Evolutionary conservation across 1,140 invertebrate species (phyloP).

Genomic region (Leptinotarsa undecemlineata): DNA sequence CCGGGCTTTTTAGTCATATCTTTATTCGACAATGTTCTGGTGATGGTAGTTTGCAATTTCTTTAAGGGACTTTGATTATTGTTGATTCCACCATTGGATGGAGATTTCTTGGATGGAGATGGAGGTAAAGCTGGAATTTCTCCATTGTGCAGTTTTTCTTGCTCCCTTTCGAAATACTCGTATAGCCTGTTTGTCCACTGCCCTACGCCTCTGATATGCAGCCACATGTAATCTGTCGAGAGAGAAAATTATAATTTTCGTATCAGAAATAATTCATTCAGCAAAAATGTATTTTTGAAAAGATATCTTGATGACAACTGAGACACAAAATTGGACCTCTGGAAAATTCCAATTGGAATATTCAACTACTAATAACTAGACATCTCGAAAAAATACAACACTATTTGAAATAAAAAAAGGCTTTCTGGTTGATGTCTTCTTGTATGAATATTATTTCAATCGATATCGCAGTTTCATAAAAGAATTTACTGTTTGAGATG

Average conservation of each 20-base stretch:
- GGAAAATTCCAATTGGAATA: too few relatives aligned
- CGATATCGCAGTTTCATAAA: too few relatives aligned
- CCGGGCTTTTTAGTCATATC: constrained; percentile 55
- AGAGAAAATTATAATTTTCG: too few relatives aligned
- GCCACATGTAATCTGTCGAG: constrained; percentile 80
- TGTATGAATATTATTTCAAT: too few relatives aligned
- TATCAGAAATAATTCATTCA: too few relatives aligned
- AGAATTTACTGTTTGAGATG: too few relatives aligned
- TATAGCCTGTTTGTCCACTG: constrained; percentile 93
- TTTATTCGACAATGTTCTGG: constrained; percentile 59
- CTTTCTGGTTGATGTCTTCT: too few relatives aligned
- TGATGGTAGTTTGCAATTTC: constrained; percentile 59
- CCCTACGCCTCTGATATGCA: constrained; percentile 91
- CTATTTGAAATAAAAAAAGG: too few relatives aligned
- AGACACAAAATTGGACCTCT: not conserved
- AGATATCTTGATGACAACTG: not conserved
- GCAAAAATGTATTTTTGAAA: not conserved
- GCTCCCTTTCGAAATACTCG: constrained; percentile 83
- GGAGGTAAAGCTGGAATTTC: constrained; percentile 56
- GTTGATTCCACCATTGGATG: constrained; percentile 30
- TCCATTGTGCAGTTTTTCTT: constrained; percentile 70
- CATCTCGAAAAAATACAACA: too few relatives aligned
- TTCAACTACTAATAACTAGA: too few relatives aligned
- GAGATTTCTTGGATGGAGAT: constrained; percentile 32
- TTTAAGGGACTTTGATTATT: constrained; percentile 54